Evolutionary conservation across 2,888 invertebrate genomes (phyloP).

Genomic region (Meloe dianella): DNA sequence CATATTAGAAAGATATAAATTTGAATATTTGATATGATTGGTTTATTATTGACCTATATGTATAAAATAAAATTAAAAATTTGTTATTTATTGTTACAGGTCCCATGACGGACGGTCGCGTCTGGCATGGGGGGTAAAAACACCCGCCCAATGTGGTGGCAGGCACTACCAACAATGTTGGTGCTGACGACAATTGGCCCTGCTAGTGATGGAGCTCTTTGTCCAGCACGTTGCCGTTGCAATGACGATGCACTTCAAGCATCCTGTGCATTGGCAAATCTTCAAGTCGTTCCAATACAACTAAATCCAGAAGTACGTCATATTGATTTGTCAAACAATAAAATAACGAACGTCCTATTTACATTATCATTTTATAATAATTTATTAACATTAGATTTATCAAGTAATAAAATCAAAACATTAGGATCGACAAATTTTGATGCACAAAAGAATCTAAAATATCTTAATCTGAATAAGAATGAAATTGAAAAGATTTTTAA

Average conservation of each 20-base stretch:
- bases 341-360: constrained; percentile 78
- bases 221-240: constrained; percentile 82
- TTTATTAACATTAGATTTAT: constrained; percentile 80
- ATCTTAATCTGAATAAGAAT: constrained; percentile 80
- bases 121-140: constrained; percentile 58
- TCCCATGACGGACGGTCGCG: constrained; percentile 55
- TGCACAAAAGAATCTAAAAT: constrained; percentile 74
- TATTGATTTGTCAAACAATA: constrained; percentile 84
- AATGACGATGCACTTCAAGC: constrained; percentile 80
- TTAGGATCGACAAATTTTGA: constrained; percentile 85
- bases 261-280: constrained; percentile 77
- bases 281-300: constrained; percentile 87
- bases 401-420: constrained; percentile 79
- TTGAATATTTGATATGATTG: not conserved
- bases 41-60: not conserved
- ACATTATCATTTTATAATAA: constrained; percentile 82
- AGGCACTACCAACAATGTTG: constrained; percentile 60
- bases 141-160: constrained; percentile 55
- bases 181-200: constrained; percentile 56
- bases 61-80: too few relatives aligned
- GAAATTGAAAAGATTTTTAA: constrained; percentile 73
- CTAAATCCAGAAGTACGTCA: constrained; percentile 85
- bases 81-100: constrained; percentile 50
- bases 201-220: constrained; percentile 59
- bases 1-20: too few relatives aligned